A percentile compares a stretch with the other conserved stretches of the same genome.
Conservation (phyloP, 2,888 invertebrate genomes). For the Crematogaster levior region DNA sequence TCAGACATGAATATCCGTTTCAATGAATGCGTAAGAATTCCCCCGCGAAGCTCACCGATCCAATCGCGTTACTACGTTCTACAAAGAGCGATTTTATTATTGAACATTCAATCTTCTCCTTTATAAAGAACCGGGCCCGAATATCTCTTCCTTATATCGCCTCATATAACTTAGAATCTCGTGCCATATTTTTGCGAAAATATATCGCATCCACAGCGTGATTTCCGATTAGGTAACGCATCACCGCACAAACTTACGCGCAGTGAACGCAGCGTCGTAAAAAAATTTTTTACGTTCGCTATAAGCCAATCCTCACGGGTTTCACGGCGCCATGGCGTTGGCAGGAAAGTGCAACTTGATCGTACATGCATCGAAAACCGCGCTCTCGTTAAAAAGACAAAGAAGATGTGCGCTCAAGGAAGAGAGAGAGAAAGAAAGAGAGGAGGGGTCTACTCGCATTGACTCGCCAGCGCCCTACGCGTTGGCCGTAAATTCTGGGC, state of each 20-base stretch:
- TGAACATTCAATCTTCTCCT: background rate
- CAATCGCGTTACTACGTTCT: conserved; percentile 1
- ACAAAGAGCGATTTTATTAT: conserved; percentile 3
- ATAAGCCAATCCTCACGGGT: conserved; percentile 10
- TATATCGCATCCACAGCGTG: background rate
- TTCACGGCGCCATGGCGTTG: background rate
- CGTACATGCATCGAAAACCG: conserved; percentile 44
- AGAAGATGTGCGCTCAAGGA: conserved; percentile 50
- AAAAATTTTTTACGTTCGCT: conserved; percentile 16
- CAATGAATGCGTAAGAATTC: conserved; percentile 33
- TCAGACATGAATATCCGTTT: conserved; percentile 25
- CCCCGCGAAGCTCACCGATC: background rate
- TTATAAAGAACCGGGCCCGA: background rate
- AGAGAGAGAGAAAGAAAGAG: conserved; percentile 1
- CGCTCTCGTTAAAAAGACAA: conserved; percentile 7
- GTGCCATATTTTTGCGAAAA: background rate
- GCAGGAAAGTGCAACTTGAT: background rate
- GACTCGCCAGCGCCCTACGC: conserved; percentile 63
- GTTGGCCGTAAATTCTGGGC: conserved; percentile 73
- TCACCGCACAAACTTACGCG: background rate
- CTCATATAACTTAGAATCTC: background rate
- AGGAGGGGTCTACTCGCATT: conserved; percentile 46
- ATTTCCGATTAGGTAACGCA: conserved; percentile 11
- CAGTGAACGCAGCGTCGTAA: background rate
- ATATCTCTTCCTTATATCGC: background rate